phyloP scores from a whole-genome alignment of 2,888 invertebrate genomes.

The Alloplasta piceator region DNA sequence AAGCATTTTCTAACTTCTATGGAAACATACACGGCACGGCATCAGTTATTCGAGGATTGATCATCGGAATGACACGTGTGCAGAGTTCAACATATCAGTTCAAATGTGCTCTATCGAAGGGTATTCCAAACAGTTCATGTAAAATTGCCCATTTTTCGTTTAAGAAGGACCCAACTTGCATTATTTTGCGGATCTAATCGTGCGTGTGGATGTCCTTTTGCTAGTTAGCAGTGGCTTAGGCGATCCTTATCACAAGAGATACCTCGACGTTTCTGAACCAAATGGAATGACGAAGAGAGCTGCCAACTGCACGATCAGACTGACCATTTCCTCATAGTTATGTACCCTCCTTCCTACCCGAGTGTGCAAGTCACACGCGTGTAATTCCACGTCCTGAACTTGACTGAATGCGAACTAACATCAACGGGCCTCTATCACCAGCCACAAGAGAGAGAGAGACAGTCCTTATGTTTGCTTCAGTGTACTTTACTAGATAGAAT shows the following conservation, averaged over 20 bases:
- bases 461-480: conserved; percentile 22
- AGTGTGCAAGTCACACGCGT: conserved; percentile 50
- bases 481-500: conserved; percentile 28
- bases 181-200: no score
- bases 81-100: no score
- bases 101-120: neutral
- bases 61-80: no score
- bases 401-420: conserved; percentile 43
- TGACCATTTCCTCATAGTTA: conserved; percentile 21
- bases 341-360: conserved; percentile 10
- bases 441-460: conserved; percentile 17
- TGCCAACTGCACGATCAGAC: conserved; percentile 10
- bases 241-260: conserved; percentile 35
- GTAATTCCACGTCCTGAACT: conserved; percentile 59
- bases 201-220: no score
- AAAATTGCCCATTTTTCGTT: neutral
- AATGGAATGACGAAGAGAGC: conserved; percentile 48
- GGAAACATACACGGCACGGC: no score
- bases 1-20: no score
- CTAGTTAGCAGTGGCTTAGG: no score
- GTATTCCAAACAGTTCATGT: conserved; percentile 2
- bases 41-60: no score
- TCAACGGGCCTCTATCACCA: conserved; percentile 27
- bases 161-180: no score
- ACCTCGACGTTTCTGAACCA: conserved; percentile 54